Base-by-base conservation (phyloP, 1,140 invertebrate species). In the Pogonomyrmex barbatus region DNA sequence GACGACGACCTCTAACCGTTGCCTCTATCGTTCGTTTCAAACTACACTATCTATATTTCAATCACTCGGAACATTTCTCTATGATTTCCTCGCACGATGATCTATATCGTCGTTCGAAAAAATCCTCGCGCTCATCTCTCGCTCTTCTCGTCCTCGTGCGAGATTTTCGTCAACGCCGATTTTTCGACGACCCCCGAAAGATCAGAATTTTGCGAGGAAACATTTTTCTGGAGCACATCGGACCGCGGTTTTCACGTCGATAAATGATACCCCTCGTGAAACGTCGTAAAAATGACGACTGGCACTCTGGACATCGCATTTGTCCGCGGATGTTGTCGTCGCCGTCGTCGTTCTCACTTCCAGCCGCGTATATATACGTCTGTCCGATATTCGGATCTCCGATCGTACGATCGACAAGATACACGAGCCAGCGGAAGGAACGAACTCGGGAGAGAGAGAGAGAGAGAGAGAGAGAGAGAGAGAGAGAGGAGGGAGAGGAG, bases 351-450 rank as follows among this genome's bases (percentile, higher is more conserved):
- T 36, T 45, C 17, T 82, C 42, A 58, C 30, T 82, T 82, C 42
- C 54, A 54, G 4, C 17, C 33, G 10, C 24, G 24, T 24, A 36
- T 17, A 36, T 17, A 42, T 24, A 42, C 62, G 4, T 52, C 39
- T n/a, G 39, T 5, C 30, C 52, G 39, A 71, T 58, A 71, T 58
- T 71, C 17, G 24, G 39, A 82, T 71, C 45, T 1, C 0, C 39
- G 24, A 77, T 67, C 14, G n/a, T 68, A 79, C 30, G 42, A 60
- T 60, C 68, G 42, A 47, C 79, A 39, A 75, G 42, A 75, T 60
- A 60, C 68, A 39, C 10, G 42, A 9, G 33, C 24, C n/a, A 30
- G 9, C 30, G 24, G 50, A n/a, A 71, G 3, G n/a, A 14, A 39
- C 24, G 6, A 36, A 14, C 8, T 8, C 1, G 4, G 12, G 24